These are phyloP conservation scores for Typhlichthys subterraneus DNA, from an alignment of 2,797 vertebrate genomes.

Conservation along the genomic window DNA sequence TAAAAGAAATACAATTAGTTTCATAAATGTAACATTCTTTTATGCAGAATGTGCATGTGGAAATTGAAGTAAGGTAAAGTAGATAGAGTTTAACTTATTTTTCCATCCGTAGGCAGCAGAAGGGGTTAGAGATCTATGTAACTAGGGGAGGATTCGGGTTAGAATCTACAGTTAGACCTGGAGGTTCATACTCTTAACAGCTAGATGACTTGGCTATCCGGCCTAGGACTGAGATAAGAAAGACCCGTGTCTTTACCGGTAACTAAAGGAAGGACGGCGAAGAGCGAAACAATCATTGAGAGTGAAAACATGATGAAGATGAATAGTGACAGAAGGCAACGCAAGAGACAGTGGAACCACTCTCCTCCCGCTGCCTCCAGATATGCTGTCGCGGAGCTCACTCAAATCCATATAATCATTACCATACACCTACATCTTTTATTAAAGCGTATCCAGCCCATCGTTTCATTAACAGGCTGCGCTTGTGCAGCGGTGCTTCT, in stretches of 20 bases:
- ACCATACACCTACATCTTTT: conserved; percentile 79
- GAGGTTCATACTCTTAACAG: no score
- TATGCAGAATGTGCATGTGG: no score
- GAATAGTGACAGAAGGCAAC: conserved; percentile 70
- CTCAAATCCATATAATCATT: conserved; percentile 72
- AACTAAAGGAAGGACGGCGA: conserved; percentile 59
- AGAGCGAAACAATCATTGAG: conserved; percentile 63
- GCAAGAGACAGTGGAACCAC: conserved; percentile 43
- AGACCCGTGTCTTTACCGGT: conserved; percentile 39
- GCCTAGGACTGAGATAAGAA: neutral
- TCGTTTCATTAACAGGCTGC: conserved; percentile 72
- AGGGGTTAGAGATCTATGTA: no score
- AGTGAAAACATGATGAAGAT: conserved; percentile 62
- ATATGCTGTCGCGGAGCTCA: conserved; percentile 65
- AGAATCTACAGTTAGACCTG: no score
- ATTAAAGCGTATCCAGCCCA: conserved; percentile 76
- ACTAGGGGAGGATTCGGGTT: no score
- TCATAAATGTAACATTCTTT: no score
- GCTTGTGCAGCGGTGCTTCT: conserved; percentile 48
- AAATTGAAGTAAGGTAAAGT: no score
- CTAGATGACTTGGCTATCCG: no score
- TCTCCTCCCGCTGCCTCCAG: conserved; percentile 67
- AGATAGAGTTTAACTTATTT: no score
- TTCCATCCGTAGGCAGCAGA: no score
- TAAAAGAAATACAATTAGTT: no score